Base-by-base conservation (phyloP, 2,797 vertebrate species). In the Selene dorsalis region DNA sequence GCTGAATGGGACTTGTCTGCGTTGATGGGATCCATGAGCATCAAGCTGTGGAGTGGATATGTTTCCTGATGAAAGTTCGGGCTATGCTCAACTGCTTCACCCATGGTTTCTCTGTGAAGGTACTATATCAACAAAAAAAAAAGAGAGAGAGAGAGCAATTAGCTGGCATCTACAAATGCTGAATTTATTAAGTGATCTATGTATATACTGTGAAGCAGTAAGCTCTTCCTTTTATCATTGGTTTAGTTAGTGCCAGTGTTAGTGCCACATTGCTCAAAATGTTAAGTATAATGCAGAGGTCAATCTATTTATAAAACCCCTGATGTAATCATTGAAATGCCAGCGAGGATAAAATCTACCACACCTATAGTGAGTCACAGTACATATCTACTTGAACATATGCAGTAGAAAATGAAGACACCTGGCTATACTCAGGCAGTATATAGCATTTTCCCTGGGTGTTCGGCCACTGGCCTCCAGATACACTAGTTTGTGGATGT, bases 101-200 rank as follows among this genome's bases (percentile, higher is more conserved):
- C 94, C 95, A 96, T 32, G 88, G 84, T 64, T 94, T 96, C 88
- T 95, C 94, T 81, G 94, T 96, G 88, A 96, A 96, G 61, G 93
- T 84, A 84, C 94, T 96, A 41, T n/a, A 73, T 18, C 11, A 75
- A 69, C 57, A 35, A 79, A 47, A 69, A 59, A 35, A 79, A 47
- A 89, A 69, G 79, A 28, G 77, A 11, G 30, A 0, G 28, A n/a
- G 28, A 39, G 28, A 10, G 4, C 30, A 77, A 61, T 68, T 20
- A 20, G n/a, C 35, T 48, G 47, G 39, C 4, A 30, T 10, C 39
- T 26, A 6, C 26, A 64, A 43, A 63, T 48, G 16, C 14, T 69
- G 2, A 53, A 24, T 52, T n/a, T 17, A 45, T 26, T 59, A 10
- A 53, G 52, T 47, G 30, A 30, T 30, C 3, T 30, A 30, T 30